These are phyloP conservation scores for Pimpla rufipes DNA, from an alignment of 2,888 invertebrate species.

Conservation along the genomic window DNA sequence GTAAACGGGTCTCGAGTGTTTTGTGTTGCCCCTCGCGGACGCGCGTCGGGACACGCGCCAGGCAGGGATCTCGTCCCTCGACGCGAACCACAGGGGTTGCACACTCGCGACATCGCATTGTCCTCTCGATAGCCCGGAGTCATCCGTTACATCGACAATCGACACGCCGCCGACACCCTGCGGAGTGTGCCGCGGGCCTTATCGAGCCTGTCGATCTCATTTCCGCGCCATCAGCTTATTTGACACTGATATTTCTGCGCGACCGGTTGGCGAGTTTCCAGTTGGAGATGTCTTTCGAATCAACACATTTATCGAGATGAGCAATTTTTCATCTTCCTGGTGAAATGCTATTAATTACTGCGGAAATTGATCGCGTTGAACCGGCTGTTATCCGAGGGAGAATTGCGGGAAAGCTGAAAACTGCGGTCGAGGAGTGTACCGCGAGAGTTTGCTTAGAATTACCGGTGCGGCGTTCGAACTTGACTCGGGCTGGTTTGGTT, in stretches of 20 bases:
- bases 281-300: no score
- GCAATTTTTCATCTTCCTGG: no score
- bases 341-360: no score
- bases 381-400: no score
- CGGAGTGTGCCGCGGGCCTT: slow-evolving; percentile 29
- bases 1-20: slow-evolving; percentile 58
- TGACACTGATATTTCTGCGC: slow-evolving; percentile 47
- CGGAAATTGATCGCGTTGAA: no score
- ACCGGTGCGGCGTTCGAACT: slow-evolving; percentile 23
- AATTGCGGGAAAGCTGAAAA: not conserved
- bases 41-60: slow-evolving; percentile 64
- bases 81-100: slow-evolving; percentile 60
- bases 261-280: slow-evolving; percentile 1
- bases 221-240: slow-evolving; percentile 57
- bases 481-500: not conserved
- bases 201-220: slow-evolving; percentile 52
- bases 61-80: slow-evolving; percentile 64
- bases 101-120: slow-evolving; percentile 71
- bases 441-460: slow-evolving; percentile 39
- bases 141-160: slow-evolving; percentile 66
- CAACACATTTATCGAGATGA: no score
- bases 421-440: not conserved
- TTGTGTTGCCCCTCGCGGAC: slow-evolving; percentile 57
- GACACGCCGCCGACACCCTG: slow-evolving; percentile 64
- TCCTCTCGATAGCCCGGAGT: slow-evolving; percentile 63